Conservation (phyloP, 2,888 invertebrate species). For the Drosophila testacea region DNA sequence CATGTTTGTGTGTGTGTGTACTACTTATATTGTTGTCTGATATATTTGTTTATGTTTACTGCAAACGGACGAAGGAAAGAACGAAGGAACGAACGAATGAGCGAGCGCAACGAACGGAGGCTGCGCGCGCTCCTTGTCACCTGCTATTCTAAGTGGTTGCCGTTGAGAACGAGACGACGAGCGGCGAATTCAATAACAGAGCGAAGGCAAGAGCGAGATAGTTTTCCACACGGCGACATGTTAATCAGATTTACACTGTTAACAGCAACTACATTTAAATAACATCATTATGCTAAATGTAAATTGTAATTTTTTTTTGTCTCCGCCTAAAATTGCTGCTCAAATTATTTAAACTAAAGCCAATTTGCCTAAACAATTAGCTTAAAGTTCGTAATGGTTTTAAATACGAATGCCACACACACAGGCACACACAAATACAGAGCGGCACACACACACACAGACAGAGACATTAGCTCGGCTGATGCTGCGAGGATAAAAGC, state of each 20-base stretch:
- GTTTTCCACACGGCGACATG: slow-evolving; percentile 23
- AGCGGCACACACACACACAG: slow-evolving; percentile 15
- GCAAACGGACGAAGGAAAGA: slow-evolving; percentile 50
- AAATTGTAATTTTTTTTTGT: slow-evolving; percentile 2
- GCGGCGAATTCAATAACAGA: slow-evolving; percentile 16
- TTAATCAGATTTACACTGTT: slow-evolving; percentile 38
- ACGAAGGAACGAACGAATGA: slow-evolving; percentile 56
- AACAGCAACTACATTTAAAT: slow-evolving; percentile 4
- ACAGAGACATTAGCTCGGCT: slow-evolving; percentile 11
- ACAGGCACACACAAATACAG: slow-evolving; percentile 21
- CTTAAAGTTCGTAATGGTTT: slow-evolving; percentile 6
- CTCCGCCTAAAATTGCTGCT: slow-evolving; percentile 16
- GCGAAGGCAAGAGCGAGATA: slow-evolving; percentile 27
- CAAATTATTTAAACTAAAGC: background rate
- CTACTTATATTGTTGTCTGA: slow-evolving; percentile 66
- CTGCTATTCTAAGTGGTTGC: slow-evolving; percentile 65
- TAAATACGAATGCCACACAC: slow-evolving; percentile 33
- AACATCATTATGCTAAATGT: slow-evolving; percentile 33
- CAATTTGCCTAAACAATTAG: slow-evolving; percentile 42
- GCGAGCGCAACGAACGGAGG: slow-evolving; percentile 66
- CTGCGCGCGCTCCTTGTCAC: slow-evolving; percentile 70
- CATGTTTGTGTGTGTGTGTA: slow-evolving; percentile 34
- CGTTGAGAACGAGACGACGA: slow-evolving; percentile 51
- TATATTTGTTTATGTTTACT: slow-evolving; percentile 62
- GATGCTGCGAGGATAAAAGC: slow-evolving; percentile 69